These are phyloP conservation scores for Cerceris rybyensis DNA, from an alignment of 2,888 invertebrate genomes.

Conservation along the genomic window DNA sequence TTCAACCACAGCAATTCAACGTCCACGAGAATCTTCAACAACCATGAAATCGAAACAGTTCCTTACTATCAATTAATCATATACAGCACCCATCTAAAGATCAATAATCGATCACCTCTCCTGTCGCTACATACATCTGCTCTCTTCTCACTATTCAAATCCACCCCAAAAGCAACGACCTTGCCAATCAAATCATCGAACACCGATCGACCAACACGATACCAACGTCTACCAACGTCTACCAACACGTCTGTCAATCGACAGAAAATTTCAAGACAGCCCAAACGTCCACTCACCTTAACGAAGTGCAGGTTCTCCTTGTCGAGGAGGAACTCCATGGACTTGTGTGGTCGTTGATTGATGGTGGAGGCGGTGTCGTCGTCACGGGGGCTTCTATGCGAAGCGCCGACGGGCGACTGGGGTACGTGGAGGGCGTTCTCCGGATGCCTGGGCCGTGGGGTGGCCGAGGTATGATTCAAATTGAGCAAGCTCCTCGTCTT, in stretches of 20 bases:
- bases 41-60: too few species aligned
- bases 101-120: too few species aligned
- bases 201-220: too few species aligned
- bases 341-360: slow-evolving; percentile 88
- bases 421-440: slow-evolving; percentile 79
- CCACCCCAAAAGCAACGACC: too few species aligned
- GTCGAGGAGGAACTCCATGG: slow-evolving; percentile 97
- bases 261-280: not conserved
- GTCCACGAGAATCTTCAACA: too few species aligned
- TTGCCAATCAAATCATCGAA: too few species aligned
- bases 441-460: slow-evolving; percentile 82
- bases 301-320: slow-evolving; percentile 94
- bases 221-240: not conserved
- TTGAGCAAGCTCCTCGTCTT: slow-evolving; percentile 88
- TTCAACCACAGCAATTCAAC: too few species aligned
- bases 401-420: slow-evolving; percentile 78
- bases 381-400: slow-evolving; percentile 78
- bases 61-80: too few species aligned
- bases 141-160: too few species aligned
- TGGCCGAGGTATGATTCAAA: slow-evolving; percentile 80
- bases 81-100: too few species aligned
- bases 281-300: slow-evolving; percentile 87
- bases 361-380: slow-evolving; percentile 75
- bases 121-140: too few species aligned
- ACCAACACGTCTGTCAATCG: not conserved